Percentiles rank a stretch among this genome's conserved stretches.
phyloP scores from a whole-genome alignment of 2,888 invertebrate genomes.

The Notodonta ziczac region DNA sequence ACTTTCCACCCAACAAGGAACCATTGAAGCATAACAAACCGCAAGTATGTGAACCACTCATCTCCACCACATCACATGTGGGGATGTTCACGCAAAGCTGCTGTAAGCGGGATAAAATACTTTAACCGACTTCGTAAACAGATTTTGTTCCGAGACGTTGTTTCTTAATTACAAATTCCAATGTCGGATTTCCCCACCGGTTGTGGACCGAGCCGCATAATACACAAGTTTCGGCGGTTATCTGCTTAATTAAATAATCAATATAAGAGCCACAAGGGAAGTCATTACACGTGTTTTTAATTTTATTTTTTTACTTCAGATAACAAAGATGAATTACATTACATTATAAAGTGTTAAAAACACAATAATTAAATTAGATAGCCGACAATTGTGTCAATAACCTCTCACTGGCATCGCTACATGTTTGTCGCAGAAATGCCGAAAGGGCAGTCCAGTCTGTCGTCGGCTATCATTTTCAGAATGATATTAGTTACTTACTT shows the following conservation, averaged over 20 bases:
- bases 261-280: conserved; percentile 43
- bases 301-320: no score
- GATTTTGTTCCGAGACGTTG: conserved; percentile 67
- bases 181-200: conserved; percentile 53
- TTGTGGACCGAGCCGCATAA: conserved; percentile 43
- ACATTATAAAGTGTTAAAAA: no score
- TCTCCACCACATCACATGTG: conserved; percentile 38
- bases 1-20: conserved; percentile 26
- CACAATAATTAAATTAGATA: no score
- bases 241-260: conserved; percentile 68
- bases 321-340: no score
- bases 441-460: no score
- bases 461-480: no score
- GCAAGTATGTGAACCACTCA: conserved; percentile 48
- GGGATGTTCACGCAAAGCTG: conserved; percentile 41
- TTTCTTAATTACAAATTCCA: conserved; percentile 78
- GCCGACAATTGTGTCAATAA: no score
- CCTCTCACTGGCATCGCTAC: no score
- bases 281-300: not conserved
- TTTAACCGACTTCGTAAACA: conserved; percentile 61
- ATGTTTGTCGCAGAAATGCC: no score
- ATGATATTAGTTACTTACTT: no score
- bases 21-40: conserved; percentile 41
- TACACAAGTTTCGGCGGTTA: conserved; percentile 54
- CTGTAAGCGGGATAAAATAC: conserved; percentile 59